A percentile compares a stretch with the other conserved stretches of the same genome.
Conservation (phyloP, 2,797 vertebrate species). For the Pelobates cultripes region DNA sequence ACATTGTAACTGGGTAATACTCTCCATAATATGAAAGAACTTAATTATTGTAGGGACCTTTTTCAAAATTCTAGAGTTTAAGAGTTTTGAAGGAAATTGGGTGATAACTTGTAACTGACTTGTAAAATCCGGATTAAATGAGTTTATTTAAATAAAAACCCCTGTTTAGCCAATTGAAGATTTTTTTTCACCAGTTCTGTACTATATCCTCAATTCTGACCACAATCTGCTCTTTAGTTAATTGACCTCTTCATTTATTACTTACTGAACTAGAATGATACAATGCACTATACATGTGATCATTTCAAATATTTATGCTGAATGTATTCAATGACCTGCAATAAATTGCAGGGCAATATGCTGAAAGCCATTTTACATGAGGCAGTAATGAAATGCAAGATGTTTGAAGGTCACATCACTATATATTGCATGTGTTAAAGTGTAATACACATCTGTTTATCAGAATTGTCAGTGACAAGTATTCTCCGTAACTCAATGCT, state of each 20-base stretch:
- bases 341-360: conserved; percentile 22
- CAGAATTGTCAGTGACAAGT: not conserved
- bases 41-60: too few relatives aligned
- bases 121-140: too few relatives aligned
- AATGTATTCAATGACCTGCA: conserved; percentile 32
- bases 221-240: too few relatives aligned
- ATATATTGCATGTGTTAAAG: not conserved
- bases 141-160: too few relatives aligned
- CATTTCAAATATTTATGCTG: conserved; percentile 22
- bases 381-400: conserved; percentile 26
- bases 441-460: not conserved
- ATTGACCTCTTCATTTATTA: conserved; percentile 11
- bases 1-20: too few relatives aligned
- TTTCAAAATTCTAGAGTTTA: too few relatives aligned
- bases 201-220: too few relatives aligned
- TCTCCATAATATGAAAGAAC: too few relatives aligned
- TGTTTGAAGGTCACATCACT: conserved; percentile 32
- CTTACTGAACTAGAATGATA: conserved; percentile 1
- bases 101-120: too few relatives aligned
- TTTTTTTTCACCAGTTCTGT: too few relatives aligned
- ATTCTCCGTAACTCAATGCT: not conserved
- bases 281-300: conserved; percentile 5
- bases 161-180: too few relatives aligned
- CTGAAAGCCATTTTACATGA: conserved; percentile 23
- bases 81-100: too few relatives aligned